Conservation (phyloP, 2,797 vertebrate species). For the Catostomus latipinnis region DNA sequence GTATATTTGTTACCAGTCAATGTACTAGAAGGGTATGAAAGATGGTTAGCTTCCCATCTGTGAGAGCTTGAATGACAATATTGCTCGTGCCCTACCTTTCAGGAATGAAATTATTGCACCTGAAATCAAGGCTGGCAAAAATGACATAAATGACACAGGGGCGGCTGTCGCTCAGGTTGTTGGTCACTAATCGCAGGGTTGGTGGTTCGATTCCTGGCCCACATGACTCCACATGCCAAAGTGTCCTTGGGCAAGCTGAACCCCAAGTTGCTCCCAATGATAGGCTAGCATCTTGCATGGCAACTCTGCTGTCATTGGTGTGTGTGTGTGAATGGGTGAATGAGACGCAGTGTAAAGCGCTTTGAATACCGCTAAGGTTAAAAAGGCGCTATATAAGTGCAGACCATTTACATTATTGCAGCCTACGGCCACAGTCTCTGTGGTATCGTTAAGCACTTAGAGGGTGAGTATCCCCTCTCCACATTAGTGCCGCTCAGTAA, state of each 20-base stretch:
- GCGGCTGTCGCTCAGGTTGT: too few species aligned
- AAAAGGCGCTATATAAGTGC: too few species aligned
- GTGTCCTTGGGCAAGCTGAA: too few species aligned
- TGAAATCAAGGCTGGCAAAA: slow-evolving; percentile 89
- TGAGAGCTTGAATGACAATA: slow-evolving; percentile 93
- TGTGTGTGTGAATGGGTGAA: too few species aligned
- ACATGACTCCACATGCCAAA: too few species aligned
- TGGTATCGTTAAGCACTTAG: slow-evolving; percentile 92
- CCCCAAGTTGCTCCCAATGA: too few species aligned
- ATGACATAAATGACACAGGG: slow-evolving; percentile 78
- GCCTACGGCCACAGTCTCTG: slow-evolving; percentile 94
- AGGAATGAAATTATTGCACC: slow-evolving; percentile 91
- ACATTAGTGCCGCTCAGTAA: slow-evolving; percentile 2
- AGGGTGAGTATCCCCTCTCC: slow-evolving; percentile 76
- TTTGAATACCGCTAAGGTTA: too few species aligned
- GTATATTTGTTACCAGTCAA: slow-evolving; percentile 74
- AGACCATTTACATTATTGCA: slow-evolving; percentile 67
- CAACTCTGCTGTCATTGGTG: too few species aligned
- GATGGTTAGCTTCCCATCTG: slow-evolving; percentile 86
- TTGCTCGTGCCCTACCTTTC: slow-evolving; percentile 90
- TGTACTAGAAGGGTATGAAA: slow-evolving; percentile 86
- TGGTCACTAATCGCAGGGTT: too few species aligned
- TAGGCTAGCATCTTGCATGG: too few species aligned
- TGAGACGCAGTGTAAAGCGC: too few species aligned
- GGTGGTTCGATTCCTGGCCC: too few species aligned